These are phyloP conservation scores for Microctonus hyperodae DNA, from an alignment of 2,888 invertebrate species.

Conservation along the genomic window DNA sequence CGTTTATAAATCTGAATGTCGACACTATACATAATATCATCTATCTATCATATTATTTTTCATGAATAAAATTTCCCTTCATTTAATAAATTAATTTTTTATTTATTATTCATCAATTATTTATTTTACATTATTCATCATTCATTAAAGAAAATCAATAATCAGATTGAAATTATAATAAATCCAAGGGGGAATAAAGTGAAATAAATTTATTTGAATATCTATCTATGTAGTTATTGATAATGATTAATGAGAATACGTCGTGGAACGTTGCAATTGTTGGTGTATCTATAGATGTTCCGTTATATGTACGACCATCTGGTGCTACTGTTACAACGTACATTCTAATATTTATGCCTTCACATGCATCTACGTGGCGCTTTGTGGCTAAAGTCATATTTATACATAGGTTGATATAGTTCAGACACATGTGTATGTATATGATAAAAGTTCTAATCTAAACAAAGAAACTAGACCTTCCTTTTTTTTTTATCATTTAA, in stretches of 20 bases:
- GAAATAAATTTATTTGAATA: background rate
- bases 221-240: background rate
- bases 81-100: background rate
- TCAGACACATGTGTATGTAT: no score
- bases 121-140: background rate
- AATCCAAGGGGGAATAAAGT: background rate
- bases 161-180: background rate
- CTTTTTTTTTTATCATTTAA: conserved; percentile 35
- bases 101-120: background rate
- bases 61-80: background rate
- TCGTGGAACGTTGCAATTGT: background rate
- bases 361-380: conserved; percentile 28
- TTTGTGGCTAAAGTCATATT: conserved; percentile 19
- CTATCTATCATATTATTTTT: background rate
- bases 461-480: conserved; percentile 13
- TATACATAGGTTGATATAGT: background rate
- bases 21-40: background rate
- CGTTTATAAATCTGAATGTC: background rate
- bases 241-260: conserved; percentile 16
- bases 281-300: conserved; percentile 18
- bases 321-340: conserved; percentile 26
- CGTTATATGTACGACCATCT: conserved; percentile 33
- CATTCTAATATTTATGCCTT: conserved; percentile 30
- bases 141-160: background rate
- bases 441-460: conserved; percentile 11